Base-by-base conservation (phyloP, 2,797 vertebrate species). In the Macropus fuliginosus region DNA sequence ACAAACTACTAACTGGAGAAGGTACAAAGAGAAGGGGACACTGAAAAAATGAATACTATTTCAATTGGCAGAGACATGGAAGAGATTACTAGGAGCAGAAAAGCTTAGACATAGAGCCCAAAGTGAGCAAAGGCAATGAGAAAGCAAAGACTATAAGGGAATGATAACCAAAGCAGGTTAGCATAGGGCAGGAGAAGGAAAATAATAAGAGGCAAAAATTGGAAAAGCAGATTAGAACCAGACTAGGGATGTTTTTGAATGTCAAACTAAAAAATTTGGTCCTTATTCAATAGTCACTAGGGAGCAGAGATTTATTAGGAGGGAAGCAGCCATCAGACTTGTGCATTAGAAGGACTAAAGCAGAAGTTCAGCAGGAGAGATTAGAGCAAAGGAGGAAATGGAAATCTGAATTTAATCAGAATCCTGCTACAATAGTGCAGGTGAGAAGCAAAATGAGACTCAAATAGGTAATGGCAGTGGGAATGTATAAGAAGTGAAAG, bases 241-340 rank as follows among this genome's bases (percentile, higher is more conserved):
- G 66, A 81, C 74, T 46, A 8, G 18, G 8, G 74, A 81, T 24
- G 21, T 81, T 81, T 81, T 27, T 11, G 2, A 81, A 27, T 11
- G 0, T 46, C 40, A 46, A 46, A 81, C 40, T 81, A 40, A 81
- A 81, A 81, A 46, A 24, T 81, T 18, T 81, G 74, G 40, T 14
- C 66, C n/a, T 74, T 46, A 40, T 74, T 40, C 66, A 46, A 46
- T 14, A 27, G 74, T 9, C 74, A 46, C 46, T 46, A 81, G 16
- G n/a, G 21, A 81, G 2, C 21, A 81, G 6, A 46, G 40, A 81
- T 81, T 81, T 46, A 81, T 81, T 81, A 81, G 40, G 21, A 91
- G 91, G 28, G 34, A 96, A 93, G 56, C 59, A 74, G 89, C n/a
- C 13, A 50, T 52, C 54, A 92, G 54, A 94, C 90, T 55, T 92